Evolutionary conservation across 2,888 invertebrate species (phyloP).

Genomic region (Ceriagrion tenellum): DNA sequence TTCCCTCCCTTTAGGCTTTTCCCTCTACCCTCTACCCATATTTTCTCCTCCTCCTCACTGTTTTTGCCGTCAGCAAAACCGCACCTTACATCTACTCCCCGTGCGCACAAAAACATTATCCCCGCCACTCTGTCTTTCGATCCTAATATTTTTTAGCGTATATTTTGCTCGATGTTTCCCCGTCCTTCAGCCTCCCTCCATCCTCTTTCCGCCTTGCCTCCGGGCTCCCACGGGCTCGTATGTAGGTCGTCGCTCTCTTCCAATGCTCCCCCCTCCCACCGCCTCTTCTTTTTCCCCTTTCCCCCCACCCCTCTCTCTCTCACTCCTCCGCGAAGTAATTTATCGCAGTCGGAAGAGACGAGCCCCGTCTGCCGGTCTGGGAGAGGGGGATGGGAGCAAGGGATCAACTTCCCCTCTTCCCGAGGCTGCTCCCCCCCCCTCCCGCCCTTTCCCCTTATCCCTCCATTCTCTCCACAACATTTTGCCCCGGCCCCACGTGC

Average conservation of each 20-base stretch:
- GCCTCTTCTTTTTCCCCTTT: background rate
- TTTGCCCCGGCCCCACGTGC: no score
- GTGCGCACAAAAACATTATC: background rate
- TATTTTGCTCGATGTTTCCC: conserved; percentile 11
- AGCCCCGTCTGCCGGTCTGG: background rate
- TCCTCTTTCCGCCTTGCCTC: background rate
- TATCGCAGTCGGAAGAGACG: background rate
- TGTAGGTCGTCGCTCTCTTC: conserved; percentile 42
- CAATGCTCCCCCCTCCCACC: background rate
- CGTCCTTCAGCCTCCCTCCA: background rate
- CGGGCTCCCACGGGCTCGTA: background rate
- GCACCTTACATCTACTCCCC: background rate
- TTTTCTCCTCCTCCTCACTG: background rate
- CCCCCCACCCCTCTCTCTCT: background rate
- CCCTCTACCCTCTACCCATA: background rate
- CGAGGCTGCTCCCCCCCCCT: background rate
- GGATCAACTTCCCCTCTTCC: background rate
- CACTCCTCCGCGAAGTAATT: background rate
- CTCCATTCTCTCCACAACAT: background rate
- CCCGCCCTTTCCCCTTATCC: background rate
- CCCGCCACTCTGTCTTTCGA: background rate
- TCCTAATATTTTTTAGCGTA: background rate
- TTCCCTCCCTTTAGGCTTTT: no score
- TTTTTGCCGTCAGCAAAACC: background rate
- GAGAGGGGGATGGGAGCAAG: no score